Evolutionary conservation across 2,797 vertebrate genomes (phyloP).

Genomic region (Hapalemur alaotrensis): DNA sequence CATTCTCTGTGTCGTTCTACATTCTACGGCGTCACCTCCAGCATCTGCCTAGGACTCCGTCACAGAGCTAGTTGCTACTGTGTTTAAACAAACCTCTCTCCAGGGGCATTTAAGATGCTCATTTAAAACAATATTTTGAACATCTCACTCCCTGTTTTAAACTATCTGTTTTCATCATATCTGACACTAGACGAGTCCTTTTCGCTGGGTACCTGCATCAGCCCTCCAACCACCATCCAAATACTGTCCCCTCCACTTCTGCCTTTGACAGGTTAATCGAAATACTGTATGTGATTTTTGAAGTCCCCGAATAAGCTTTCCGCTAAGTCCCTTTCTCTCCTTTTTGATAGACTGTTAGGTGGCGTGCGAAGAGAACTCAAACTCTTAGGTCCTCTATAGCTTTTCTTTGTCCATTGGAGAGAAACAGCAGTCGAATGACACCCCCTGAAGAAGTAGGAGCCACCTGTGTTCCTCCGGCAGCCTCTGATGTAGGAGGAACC

Average conservation of each 20-base stretch:
- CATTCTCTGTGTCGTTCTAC: no score
- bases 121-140: not conserved
- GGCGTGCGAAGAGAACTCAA: not conserved
- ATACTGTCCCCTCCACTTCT: not conserved
- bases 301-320: not conserved
- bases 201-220: no score
- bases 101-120: not conserved
- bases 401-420: not conserved
- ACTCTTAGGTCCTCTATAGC: not conserved
- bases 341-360: no score
- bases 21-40: not conserved
- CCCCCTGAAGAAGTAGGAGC: not conserved
- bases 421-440: no score
- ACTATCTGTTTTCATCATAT: not conserved
- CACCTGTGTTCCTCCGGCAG: not conserved
- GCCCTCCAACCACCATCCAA: not conserved
- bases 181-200: not conserved
- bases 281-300: no score
- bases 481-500: not conserved
- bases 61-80: no score
- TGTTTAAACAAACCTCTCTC: not conserved
- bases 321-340: not conserved
- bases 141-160: not conserved
- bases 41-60: not conserved
- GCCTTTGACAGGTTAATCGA: not conserved